Evolutionary conservation across 1,140 invertebrate genomes (phyloP).

Genomic region (Lepidostoma basale): DNA sequence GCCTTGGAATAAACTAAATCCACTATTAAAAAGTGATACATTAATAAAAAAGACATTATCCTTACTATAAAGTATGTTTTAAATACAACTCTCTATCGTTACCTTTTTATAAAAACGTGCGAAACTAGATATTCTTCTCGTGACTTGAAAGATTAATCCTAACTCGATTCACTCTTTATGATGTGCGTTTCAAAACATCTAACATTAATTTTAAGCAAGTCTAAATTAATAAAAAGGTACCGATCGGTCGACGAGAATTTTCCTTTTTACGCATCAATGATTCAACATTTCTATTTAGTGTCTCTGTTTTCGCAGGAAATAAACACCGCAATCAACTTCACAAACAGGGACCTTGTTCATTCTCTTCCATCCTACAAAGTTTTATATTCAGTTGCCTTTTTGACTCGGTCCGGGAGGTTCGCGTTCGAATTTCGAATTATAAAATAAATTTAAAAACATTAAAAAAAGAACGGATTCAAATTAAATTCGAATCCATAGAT

Average conservation of each 20-base stretch:
- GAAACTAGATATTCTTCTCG: not conserved
- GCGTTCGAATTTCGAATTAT: not conserved
- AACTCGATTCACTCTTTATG: slow-evolving; percentile 23
- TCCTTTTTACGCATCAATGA: not conserved
- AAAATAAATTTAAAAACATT: no score
- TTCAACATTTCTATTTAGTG: not conserved
- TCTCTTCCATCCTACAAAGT: not conserved
- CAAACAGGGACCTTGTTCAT: not conserved
- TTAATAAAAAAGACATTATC: not conserved
- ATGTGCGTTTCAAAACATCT: not conserved
- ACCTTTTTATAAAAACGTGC: not conserved
- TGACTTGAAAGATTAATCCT: not conserved
- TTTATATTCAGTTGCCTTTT: not conserved
- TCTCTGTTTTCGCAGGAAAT: not conserved
- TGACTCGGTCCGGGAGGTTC: not conserved
- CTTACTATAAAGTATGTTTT: not conserved
- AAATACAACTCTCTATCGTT: not conserved
- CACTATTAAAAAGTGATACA: not conserved
- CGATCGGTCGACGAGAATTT: not conserved
- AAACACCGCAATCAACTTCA: not conserved
- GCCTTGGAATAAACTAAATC: not conserved
- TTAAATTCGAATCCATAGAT: no score
- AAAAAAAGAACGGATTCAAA: no score
- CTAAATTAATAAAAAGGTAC: not conserved
- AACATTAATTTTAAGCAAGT: not conserved